A percentile compares a stretch with the other conserved stretches of the same genome.
phyloP scores from a whole-genome alignment of 2,888 invertebrate species.

The Cephus pulcher region DNA sequence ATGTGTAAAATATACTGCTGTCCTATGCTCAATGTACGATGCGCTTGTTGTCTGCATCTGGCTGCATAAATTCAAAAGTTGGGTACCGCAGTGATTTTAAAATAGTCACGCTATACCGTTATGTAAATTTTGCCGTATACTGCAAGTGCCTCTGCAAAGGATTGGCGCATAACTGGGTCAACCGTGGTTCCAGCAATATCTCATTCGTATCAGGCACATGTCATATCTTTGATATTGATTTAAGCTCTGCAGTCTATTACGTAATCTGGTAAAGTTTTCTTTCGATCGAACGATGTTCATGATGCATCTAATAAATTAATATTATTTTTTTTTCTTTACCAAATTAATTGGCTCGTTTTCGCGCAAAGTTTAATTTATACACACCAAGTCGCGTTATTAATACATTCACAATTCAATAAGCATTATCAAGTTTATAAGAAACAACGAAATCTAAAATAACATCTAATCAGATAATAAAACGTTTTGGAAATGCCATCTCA shows the following conservation, averaged over 20 bases:
- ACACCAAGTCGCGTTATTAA: background rate
- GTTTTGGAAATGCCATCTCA: background rate
- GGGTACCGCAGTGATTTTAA: background rate
- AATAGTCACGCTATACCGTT: background rate
- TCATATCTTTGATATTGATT: background rate
- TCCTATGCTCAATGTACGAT: background rate
- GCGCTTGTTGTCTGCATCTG: background rate
- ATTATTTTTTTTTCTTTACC: too few species aligned
- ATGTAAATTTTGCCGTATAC: background rate
- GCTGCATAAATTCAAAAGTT: background rate
- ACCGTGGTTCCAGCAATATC: constrained; percentile 19
- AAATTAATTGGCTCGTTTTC: background rate
- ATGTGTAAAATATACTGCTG: background rate
- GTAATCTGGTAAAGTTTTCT: background rate
- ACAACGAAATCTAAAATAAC: background rate
- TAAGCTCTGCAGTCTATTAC: background rate
- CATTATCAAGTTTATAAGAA: background rate
- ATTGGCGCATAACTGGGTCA: constrained; percentile 47
- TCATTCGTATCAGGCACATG: background rate
- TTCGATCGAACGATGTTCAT: background rate
- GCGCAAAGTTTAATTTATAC: background rate
- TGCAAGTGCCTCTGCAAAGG: background rate
- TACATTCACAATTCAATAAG: background rate
- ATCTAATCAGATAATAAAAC: background rate
- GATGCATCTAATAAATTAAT: background rate